Conservation (phyloP, 2,797 vertebrate species). For the Schizopygopsis pylzovi region DNA sequence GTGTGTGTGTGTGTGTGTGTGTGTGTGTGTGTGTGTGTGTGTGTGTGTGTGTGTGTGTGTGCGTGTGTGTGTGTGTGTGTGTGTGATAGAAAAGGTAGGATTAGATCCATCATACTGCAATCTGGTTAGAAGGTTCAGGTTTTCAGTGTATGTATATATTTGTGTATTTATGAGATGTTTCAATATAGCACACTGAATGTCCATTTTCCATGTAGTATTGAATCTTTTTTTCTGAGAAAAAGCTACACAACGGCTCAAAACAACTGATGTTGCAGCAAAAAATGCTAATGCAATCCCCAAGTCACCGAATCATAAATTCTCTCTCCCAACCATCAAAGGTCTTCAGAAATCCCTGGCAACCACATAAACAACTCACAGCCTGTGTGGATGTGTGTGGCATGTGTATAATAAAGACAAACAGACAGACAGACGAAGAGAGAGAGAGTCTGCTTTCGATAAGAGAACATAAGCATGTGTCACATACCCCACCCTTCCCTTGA, state of each 20-base stretch:
- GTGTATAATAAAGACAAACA: conserved; percentile 9
- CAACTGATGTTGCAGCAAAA: conserved; percentile 1
- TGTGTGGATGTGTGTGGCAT: conserved; percentile 27
- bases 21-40: no score
- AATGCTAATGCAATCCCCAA: conserved; percentile 37
- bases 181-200: background rate
- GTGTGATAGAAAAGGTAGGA: background rate
- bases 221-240: background rate
- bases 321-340: conserved; percentile 36
- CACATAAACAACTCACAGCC: conserved; percentile 35
- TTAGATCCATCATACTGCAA: conserved; percentile 6
- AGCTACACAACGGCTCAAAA: conserved; percentile 22
- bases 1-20: no score
- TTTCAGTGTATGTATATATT: background rate
- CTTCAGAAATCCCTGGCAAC: conserved; percentile 37
- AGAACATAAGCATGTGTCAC: conserved; percentile 42
- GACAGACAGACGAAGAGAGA: background rate
- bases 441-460: conserved; percentile 43
- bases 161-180: conserved; percentile 6
- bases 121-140: background rate
- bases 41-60: background rate
- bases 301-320: conserved; percentile 44
- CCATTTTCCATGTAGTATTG: background rate
- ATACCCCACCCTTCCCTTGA: conserved; percentile 38
- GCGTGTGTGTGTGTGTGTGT: background rate